A percentile compares a stretch with the other conserved stretches of the same genome.
phyloP scores from a whole-genome alignment of 2,888 invertebrate species.

The Pandemis corylana region DNA sequence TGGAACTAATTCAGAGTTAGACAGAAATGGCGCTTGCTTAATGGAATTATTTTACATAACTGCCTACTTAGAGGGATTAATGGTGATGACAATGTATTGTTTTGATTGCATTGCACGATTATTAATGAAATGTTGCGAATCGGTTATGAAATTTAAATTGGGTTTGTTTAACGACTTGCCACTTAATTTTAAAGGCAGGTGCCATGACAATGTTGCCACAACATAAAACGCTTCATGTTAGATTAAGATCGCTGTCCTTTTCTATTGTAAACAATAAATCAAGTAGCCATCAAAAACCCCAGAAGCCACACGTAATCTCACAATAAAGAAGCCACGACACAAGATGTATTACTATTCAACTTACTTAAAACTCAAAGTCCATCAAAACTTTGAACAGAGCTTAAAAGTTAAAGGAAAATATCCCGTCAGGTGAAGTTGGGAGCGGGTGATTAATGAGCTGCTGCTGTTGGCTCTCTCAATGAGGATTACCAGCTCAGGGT shows the following conservation, averaged over 20 bases:
- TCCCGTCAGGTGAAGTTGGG: constrained; percentile 71
- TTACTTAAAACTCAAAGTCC: constrained; percentile 83
- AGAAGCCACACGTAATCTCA: constrained; percentile 41
- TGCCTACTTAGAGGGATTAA: constrained; percentile 40
- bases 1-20: constrained; percentile 82
- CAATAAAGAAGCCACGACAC: constrained; percentile 56
- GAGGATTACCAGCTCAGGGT: constrained; percentile 68
- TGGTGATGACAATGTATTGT: constrained; percentile 23
- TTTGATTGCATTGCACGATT: constrained; percentile 14
- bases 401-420: constrained; percentile 85
- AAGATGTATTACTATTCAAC: constrained; percentile 84
- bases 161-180: constrained; percentile 3
- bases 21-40: constrained; percentile 68
- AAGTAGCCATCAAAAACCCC: constrained; percentile 9
- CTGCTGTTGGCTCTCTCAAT: constrained; percentile 61
- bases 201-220: background rate
- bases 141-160: constrained; percentile 14
- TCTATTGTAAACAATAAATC: constrained; percentile 8
- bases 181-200: background rate
- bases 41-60: constrained; percentile 52
- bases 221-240: background rate
- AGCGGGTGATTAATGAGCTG: constrained; percentile 38
- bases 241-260: background rate
- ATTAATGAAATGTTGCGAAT: constrained; percentile 27
- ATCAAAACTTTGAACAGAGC: constrained; percentile 82